Evolutionary conservation across 2,113 vertebrate species (phyloP), one percentile per base, ranked within the genome.

Genomic region (Brachypodius melanocephalos): DNA sequence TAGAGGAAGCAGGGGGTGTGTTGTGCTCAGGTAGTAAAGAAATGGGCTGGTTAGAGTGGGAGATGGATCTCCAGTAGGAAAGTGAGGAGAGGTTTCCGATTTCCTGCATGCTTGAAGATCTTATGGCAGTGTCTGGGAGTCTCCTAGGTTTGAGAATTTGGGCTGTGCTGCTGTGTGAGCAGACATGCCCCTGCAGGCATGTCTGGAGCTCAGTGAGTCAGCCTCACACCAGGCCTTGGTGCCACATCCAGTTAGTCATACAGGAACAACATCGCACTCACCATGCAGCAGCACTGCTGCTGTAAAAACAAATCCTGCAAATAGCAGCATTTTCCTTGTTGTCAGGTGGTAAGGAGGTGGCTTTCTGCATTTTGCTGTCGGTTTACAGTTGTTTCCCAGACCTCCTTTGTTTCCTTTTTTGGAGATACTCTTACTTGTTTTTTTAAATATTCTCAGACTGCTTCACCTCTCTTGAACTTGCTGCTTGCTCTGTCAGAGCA

Each of bases 141-240:
- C 55, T 85, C 11, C 9, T 11, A 20, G 31, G 40, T 88, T 26
- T 36, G 51, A 62, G 79, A 73, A 28, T 38, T 14, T 13, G 24
- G 51, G 43, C 55, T 51, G 78, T 62, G 88, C 49, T 62, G 85
- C 74, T 65, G 54, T 54, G 11, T 0, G 0, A 40, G 72, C 61
- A 89, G 89, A 36, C 75, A 1, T 63, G 55, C 11, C 34, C 65
- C 58, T 85, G 52, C 54, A 68, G 95, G 85, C 92, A 54, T 14
- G 88, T 94, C 93, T 93, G 87, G 40, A 68, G 89, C 87, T 85
- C 61, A 19, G 73, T 93, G 93, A 96, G 62, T 96, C 94, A 97
- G 62, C 58, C 74, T 91, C 87, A 87, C 17, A 1, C 68, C 28
- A 49, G 61, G n/a, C 19, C 74, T 52, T 71, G 38, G 42, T 82